Percentiles rank a stretch among this genome's conserved stretches.
Evolutionary conservation across 2,888 invertebrate genomes (phyloP).

Genomic region (Endomychus coccineus): DNA sequence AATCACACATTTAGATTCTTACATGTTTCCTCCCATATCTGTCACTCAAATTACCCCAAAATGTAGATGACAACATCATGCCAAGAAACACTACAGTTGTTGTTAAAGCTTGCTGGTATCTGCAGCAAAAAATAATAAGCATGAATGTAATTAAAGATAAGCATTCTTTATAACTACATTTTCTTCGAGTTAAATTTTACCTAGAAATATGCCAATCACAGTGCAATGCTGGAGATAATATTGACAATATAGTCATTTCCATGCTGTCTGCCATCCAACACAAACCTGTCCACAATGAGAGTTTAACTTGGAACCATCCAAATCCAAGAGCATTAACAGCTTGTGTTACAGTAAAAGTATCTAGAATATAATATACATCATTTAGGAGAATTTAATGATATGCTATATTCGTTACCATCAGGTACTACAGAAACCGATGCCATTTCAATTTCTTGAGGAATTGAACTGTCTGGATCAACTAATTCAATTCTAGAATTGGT

Average conservation of each 20-base stretch:
- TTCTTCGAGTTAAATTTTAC: slow-evolving; percentile 33
- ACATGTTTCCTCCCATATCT: slow-evolving; percentile 84
- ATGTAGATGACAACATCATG: slow-evolving; percentile 94
- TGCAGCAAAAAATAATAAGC: slow-evolving; percentile 31
- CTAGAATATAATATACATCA: slow-evolving; percentile 46
- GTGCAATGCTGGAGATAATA: slow-evolving; percentile 86
- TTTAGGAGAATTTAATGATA: slow-evolving; percentile 5
- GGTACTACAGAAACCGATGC: slow-evolving; percentile 73
- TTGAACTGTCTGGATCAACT: slow-evolving; percentile 44
- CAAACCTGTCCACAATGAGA: slow-evolving; percentile 75
- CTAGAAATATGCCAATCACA: slow-evolving; percentile 89
- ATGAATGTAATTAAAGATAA: not conserved
- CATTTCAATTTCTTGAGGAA: slow-evolving; percentile 65
- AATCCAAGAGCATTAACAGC: slow-evolving; percentile 82
- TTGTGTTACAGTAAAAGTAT: slow-evolving; percentile 80
- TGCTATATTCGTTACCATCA: slow-evolving; percentile 53
- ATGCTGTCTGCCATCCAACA: slow-evolving; percentile 98
- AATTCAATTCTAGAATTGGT: slow-evolving; percentile 35
- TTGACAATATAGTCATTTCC: slow-evolving; percentile 96
- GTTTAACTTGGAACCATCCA: slow-evolving; percentile 83
- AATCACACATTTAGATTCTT: slow-evolving; percentile 30
- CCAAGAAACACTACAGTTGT: slow-evolving; percentile 92
- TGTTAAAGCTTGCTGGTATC: slow-evolving; percentile 85
- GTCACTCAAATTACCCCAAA: slow-evolving; percentile 94
- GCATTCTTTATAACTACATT: too few relatives aligned